Base-by-base conservation (phyloP, 2,113 vertebrate species). In the Vidua chalybeata region DNA sequence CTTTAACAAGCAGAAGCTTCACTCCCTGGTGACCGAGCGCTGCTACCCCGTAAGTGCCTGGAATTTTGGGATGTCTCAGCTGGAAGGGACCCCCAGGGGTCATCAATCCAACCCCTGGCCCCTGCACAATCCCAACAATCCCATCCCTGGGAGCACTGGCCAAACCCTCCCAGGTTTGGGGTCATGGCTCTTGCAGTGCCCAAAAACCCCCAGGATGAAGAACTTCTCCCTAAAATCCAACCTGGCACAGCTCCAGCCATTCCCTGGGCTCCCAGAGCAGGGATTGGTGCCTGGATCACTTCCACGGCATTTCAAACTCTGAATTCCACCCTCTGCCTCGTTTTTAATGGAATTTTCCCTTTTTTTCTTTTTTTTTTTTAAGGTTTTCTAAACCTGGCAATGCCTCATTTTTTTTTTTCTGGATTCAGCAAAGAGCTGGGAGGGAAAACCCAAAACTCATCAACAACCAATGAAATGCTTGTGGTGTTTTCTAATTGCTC, bases 21-120 rank as follows among this genome's bases (percentile, higher is more conserved):
- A 99, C 97, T 97, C 97, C 27, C 89, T 99, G 97, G 99, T 99
- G 74, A 99, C 99, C 1, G 99, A 99, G 88, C 97, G 98, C 48
- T 99, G 99, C 98, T 99, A 99, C 88, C 99, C 99, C 9, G 99
- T 99, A 92, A 97, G 98, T 98, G 77, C 61, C 66, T 20, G 79
- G 35, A 6, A n/a, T 49, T 59, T 3, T 24, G 62, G 73, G n/a
- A 10, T 61, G 0, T 17, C 37, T 18, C 16, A 11, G 10, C 26
- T 33, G 49, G 31, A 9, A 39, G 24, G 7, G 9, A 7, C 49
- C n/a, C 41, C 2, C 41, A 14, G 8, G 58, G 23, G 30, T 41
- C 69, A 15, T 6, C n/a, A 63, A 1, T 21, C 33, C 46, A 13
- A 4, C 2, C 26, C 52, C 64, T 46, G 51, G 17, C 41, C 33